These are phyloP conservation scores for Cebus imitator DNA, from an alignment of 2,113 vertebrate species.

Conservation along the genomic window DNA sequence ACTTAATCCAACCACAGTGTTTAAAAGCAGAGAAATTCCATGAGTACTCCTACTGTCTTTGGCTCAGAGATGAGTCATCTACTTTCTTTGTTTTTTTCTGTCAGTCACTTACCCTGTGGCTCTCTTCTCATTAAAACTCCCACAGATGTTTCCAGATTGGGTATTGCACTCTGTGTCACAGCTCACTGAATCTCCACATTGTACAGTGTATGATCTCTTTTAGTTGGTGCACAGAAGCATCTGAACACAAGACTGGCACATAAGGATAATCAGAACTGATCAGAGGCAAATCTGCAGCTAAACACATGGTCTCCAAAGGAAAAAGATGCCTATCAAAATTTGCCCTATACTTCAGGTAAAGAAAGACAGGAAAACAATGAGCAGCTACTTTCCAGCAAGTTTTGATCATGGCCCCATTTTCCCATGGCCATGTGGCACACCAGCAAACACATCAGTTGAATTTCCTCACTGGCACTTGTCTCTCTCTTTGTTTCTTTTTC, in stretches of 20 bases:
- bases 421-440: constrained; percentile 21
- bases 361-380: not conserved
- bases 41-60: not conserved
- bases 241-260: not conserved
- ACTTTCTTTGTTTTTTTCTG: not conserved
- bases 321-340: not conserved
- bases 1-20: not conserved
- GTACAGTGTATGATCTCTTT: not conserved
- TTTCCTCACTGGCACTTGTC: constrained; percentile 48
- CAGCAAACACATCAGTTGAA: not conserved
- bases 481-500: not conserved
- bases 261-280: not conserved
- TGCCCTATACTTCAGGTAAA: not conserved
- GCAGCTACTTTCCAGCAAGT: not conserved
- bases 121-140: constrained; percentile 14
- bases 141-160: constrained; percentile 30
- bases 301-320: not conserved
- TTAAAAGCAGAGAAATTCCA: not conserved
- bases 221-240: not conserved
- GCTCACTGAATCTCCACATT: not conserved
- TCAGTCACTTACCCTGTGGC: not conserved
- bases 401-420: not conserved
- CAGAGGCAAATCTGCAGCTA: not conserved
- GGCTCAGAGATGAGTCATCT: not conserved
- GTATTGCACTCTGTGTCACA: not conserved